phyloP scores from a whole-genome alignment of 2,113 vertebrate genomes.

The Bos taurus region ARS-UCD2.0 NC_037329.1:105964501-105965000 shows the following conservation, averaged over 20 bases:
- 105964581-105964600: not conserved
- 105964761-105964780: not conserved
- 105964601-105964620: not conserved
- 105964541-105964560: not conserved
- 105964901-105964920: not conserved
- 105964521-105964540: not conserved
- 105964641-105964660: not conserved
- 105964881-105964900: not conserved
- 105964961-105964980: not conserved
- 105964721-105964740: not conserved
- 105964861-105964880: not conserved
- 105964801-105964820: not conserved
- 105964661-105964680: not conserved
- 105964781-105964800: not conserved
- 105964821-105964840: not conserved
- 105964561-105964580: not conserved
- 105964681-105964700: not conserved
- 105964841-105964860: constrained; percentile 1
- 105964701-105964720: not conserved
- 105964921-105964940: not conserved
- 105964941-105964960: not conserved
- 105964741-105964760: not conserved
- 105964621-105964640: not conserved
- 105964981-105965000: not conserved
- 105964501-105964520: not conserved